Conservation (phyloP, 1,140 invertebrate species). For the Papilio polytes region DNA sequence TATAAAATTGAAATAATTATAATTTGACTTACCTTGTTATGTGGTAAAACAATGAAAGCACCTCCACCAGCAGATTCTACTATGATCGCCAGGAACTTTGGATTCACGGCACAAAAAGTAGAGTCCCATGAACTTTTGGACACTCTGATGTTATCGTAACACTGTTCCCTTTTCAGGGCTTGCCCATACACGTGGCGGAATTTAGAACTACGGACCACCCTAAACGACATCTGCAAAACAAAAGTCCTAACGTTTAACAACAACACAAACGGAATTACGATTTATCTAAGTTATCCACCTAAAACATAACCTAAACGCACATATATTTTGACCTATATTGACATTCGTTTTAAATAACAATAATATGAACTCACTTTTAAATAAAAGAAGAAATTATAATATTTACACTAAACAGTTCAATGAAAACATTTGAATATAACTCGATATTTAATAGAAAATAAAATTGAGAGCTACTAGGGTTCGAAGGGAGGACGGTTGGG, state of each 20-base stretch:
- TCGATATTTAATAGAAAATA: slow-evolving; percentile 74
- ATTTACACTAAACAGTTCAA: slow-evolving; percentile 75
- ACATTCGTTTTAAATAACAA: slow-evolving; percentile 65
- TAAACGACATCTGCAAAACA: slow-evolving; percentile 93
- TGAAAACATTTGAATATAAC: slow-evolving; percentile 80
- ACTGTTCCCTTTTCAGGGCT: slow-evolving; percentile 97
- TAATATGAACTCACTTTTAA: slow-evolving; percentile 74
- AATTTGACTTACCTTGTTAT: slow-evolving; percentile 92
- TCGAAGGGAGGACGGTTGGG: slow-evolving; percentile 82
- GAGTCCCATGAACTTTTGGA: slow-evolving; percentile 99
- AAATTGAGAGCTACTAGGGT: slow-evolving; percentile 81
- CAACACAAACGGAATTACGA: slow-evolving; percentile 61
- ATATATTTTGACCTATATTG: slow-evolving; percentile 79
- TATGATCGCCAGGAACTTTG: slow-evolving; percentile 99
- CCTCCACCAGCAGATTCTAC: slow-evolving; percentile 99
- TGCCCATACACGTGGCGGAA: slow-evolving; percentile 99
- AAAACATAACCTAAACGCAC: slow-evolving; percentile 80
- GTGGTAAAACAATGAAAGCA: slow-evolving; percentile 98
- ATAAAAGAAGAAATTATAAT: slow-evolving; percentile 71
- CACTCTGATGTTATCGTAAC: slow-evolving; percentile 99
- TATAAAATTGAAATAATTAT: slow-evolving; percentile 40
- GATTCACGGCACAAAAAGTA: slow-evolving; percentile 99
- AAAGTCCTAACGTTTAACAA: slow-evolving; percentile 68
- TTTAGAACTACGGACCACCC: slow-evolving; percentile 97
- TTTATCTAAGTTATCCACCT: slow-evolving; percentile 65